phyloP scores from a whole-genome alignment of 2,888 invertebrate species.

The Tipula helvola region DNA sequence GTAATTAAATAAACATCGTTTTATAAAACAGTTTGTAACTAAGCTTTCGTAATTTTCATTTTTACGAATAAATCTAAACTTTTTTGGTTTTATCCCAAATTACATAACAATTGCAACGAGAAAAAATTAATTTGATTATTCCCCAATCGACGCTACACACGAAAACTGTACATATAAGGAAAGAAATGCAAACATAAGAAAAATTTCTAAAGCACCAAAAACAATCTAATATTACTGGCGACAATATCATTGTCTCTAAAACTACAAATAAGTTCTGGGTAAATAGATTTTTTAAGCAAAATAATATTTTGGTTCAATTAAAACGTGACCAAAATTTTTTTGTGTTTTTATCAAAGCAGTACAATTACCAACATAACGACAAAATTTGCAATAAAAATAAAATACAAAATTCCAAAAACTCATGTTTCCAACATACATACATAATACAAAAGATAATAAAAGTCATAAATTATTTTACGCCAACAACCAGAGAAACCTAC shows the following conservation, averaged over 20 bases:
- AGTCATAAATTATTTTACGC: neutral
- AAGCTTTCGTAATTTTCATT: too few relatives aligned
- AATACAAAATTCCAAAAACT: neutral
- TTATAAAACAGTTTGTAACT: too few relatives aligned
- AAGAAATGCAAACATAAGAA: neutral
- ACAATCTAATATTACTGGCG: neutral
- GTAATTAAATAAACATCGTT: too few relatives aligned
- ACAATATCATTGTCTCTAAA: neutral
- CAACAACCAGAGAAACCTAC: neutral
- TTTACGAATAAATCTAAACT: too few relatives aligned
- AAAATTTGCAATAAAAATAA: neutral
- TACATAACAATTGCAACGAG: neutral
- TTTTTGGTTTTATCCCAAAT: too few relatives aligned
- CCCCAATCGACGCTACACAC: neutral
- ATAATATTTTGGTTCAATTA: neutral
- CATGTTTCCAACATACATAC: neutral
- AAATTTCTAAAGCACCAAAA: neutral
- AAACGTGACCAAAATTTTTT: neutral
- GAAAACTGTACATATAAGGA: neutral
- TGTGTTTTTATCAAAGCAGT: neutral
- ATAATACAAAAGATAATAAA: neutral
- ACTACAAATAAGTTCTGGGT: neutral
- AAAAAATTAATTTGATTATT: neutral
- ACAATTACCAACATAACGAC: neutral
- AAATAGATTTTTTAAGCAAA: neutral